Evolutionary conservation across 2,888 invertebrate genomes (phyloP).

Genomic region (Oscheius onirici): DNA sequence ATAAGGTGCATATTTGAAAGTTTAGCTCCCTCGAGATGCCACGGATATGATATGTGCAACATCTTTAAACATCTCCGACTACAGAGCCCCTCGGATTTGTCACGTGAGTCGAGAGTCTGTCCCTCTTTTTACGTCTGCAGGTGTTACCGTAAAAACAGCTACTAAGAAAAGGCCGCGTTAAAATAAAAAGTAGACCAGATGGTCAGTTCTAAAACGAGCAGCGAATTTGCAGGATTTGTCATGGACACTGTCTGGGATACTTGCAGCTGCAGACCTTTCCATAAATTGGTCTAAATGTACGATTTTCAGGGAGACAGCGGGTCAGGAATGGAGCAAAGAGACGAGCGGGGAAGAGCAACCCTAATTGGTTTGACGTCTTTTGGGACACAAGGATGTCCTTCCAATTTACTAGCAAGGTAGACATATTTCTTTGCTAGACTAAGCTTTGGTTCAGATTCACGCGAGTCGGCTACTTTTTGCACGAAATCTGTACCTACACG

Average conservation of each 20-base stretch:
- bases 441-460: conserved; percentile 54
- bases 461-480: conserved; percentile 56
- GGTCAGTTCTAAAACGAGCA: no score
- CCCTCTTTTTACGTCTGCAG: no score
- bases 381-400: conserved; percentile 68
- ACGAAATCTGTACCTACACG: conserved; percentile 60
- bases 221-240: no score
- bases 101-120: conserved; percentile 44
- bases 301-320: conserved; percentile 64
- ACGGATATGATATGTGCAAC: conserved; percentile 67
- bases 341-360: conserved; percentile 48
- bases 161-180: no score
- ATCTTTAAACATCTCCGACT: conserved; percentile 57
- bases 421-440: background rate
- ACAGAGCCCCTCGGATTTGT: conserved; percentile 63
- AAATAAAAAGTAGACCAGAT: no score
- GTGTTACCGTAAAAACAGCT: no score
- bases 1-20: background rate
- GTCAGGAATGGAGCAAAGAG: conserved; percentile 63
- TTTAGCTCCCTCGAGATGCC: conserved; percentile 54
- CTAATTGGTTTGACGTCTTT: conserved; percentile 68
- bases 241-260: no score
- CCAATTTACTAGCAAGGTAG: conserved; percentile 67
- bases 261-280: background rate
- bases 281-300: background rate